Evolutionary conservation across 2,888 invertebrate species (phyloP), one percentile per base, ranked within the genome.

Genomic region (Limenitis camilla): DNA sequence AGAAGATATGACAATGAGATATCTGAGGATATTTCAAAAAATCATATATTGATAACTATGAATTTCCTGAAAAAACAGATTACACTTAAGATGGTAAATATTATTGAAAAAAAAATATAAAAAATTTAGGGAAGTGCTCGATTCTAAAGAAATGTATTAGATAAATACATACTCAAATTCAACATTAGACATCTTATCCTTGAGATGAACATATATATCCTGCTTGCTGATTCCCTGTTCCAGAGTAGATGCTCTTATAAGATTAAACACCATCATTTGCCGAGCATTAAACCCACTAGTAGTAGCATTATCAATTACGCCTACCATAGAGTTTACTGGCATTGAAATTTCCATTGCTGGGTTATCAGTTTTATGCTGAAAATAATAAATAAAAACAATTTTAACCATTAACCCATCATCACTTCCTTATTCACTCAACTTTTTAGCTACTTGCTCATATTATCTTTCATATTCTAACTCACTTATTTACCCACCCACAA

Each of bases 191-290:
- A 88, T 87, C 6, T 77, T 71, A 43, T 85, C 85, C 55, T 84
- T 85, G 8, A 88, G 58, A 41, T 79, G 65, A 5, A 74, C 65
- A 68, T 78, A 78, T 82, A 88, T 87, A 53, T 88, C 88, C 48
- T 81, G 79, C 64, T 84, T 85, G 61, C 86, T 88, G 41, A 88
- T 87, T 1, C 88, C 88, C 58, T 86, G 84, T 49, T 88, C 88
- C 6, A 81, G 61, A 6, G 78, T 78, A 5, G 87, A 84, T 28
- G 82, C 83, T 54, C 81, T 66, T 27, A 88, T 88, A 7, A 84
- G 67, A 50, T 83, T 83, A 60, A 86, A 88, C 6, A 88, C 88
- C 77, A 88, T 74, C 77, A 83, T 79, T 68, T 88, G 88, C 6
- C 88, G 72, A 6, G 78, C 72, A 59, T 87, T 88, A 41, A 88